A percentile compares a stretch with the other conserved stretches of the same genome.
Conservation (phyloP, 2,888 invertebrate genomes). For the Tachina lurida region DNA sequence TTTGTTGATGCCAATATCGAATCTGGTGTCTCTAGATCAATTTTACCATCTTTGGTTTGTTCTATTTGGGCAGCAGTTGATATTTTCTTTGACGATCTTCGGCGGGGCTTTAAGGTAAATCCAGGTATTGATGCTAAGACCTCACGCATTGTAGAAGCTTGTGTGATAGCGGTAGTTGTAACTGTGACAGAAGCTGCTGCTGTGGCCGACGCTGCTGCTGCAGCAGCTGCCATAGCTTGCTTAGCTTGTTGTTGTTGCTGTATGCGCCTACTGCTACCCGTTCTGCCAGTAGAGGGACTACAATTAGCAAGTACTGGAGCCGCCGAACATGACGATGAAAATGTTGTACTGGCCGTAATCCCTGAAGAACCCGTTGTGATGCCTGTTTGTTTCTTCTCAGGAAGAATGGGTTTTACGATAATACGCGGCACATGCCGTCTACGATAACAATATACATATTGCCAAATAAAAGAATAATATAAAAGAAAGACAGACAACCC, state of each 20-base stretch:
- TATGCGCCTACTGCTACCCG: slow-evolving; percentile 78
- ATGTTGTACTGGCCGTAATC: slow-evolving; percentile 69
- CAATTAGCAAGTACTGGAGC: slow-evolving; percentile 56
- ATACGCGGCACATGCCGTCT: slow-evolving; percentile 88
- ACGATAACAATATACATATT: background rate
- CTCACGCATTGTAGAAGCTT: slow-evolving; percentile 93
- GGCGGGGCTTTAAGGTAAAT: slow-evolving; percentile 91
- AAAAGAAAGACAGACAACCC: slow-evolving; percentile 14
- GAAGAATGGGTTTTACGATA: slow-evolving; percentile 90
- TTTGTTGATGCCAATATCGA: slow-evolving; percentile 97
- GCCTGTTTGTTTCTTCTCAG: slow-evolving; percentile 78
- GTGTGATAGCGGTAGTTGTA: slow-evolving; percentile 78
- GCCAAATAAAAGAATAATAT: background rate
- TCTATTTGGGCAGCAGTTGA: slow-evolving; percentile 96
- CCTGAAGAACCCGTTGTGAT: slow-evolving; percentile 67
- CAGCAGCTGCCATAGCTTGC: slow-evolving; percentile 74
- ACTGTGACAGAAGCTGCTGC: slow-evolving; percentile 65
- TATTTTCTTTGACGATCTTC: slow-evolving; percentile 89
- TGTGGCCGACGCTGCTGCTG: slow-evolving; percentile 74
- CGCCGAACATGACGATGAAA: slow-evolving; percentile 49
- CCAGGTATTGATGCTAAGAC: slow-evolving; percentile 94
- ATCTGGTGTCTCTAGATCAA: slow-evolving; percentile 97
- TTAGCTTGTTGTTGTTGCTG: slow-evolving; percentile 80
- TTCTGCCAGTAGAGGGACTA: slow-evolving; percentile 75
- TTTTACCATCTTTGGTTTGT: slow-evolving; percentile 95